Conservation (phyloP, 35 echinoderm and acorn worm genomes). For the Acanthaster planci region DNA sequence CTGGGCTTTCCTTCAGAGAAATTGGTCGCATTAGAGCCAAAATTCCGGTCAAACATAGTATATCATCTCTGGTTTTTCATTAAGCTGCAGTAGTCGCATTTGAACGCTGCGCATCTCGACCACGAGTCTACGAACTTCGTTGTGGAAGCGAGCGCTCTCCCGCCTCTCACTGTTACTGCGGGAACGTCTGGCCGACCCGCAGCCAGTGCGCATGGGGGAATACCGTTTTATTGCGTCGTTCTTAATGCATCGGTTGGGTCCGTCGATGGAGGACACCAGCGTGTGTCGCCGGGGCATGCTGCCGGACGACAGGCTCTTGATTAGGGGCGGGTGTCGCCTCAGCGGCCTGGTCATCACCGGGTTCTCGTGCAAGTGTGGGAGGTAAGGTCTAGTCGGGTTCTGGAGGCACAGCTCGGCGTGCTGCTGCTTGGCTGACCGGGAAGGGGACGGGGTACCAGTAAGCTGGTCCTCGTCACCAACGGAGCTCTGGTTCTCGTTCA, state of each 20-base stretch:
- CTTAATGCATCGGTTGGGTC: constrained; percentile 15
- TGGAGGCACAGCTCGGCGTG: constrained; percentile 12
- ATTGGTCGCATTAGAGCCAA: background rate
- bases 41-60: constrained; percentile 73
- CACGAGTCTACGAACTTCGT: constrained; percentile 53
- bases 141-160: constrained; percentile 33
- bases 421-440: background rate
- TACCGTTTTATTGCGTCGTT: constrained; percentile 4
- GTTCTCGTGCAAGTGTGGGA: background rate
- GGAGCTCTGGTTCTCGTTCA: constrained; percentile 25
- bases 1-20: background rate
- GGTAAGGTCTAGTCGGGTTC: background rate
- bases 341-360: background rate
- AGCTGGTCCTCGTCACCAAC: background rate
- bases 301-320: constrained; percentile 10
- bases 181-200: background rate
- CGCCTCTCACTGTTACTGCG: constrained; percentile 24
- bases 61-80: constrained; percentile 87
- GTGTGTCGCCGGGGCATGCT: constrained; percentile 1
- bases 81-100: constrained; percentile 72
- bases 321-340: constrained; percentile 13
- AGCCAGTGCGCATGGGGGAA: background rate
- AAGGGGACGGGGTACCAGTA: background rate
- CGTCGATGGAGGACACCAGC: constrained; percentile 17
- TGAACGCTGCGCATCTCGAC: constrained; percentile 85